Evolutionary conservation across 2,797 vertebrate species (phyloP).

Genomic region (Cetoscarus ocellatus): DNA sequence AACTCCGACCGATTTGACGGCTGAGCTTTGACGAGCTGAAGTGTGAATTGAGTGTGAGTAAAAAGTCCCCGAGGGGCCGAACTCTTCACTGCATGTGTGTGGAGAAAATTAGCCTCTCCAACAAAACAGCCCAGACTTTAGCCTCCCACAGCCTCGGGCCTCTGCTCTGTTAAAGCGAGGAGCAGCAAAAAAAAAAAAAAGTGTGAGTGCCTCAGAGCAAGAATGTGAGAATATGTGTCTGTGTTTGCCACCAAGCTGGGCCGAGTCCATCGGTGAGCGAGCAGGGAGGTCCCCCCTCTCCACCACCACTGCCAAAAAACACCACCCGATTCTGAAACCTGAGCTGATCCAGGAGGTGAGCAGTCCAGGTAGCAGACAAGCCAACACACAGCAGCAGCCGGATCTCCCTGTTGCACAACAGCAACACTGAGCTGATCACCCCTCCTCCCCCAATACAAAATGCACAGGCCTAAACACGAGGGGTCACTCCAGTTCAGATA

Average conservation of each 20-base stretch:
- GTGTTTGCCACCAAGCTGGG: conserved; percentile 1
- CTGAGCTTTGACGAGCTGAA: conserved; percentile 6
- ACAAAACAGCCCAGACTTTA: conserved; percentile 20
- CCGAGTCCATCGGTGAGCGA: conserved; percentile 12
- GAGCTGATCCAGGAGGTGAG: conserved; percentile 38
- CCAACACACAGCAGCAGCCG: conserved; percentile 5
- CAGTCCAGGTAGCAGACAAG: conserved; percentile 8
- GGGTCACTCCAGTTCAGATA: conserved; percentile 11
- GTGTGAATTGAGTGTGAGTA: conserved; percentile 15
- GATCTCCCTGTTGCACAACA: conserved; percentile 32
- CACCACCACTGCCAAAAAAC: not conserved
- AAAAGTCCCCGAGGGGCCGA: conserved; percentile 7
- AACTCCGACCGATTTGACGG: conserved; percentile 17
- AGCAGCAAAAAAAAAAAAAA: not conserved
- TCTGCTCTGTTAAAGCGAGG: conserved; percentile 13
- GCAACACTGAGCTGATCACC: not conserved
- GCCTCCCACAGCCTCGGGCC: conserved; percentile 7
- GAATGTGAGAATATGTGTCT: not conserved
- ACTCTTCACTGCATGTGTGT: conserved; percentile 5
- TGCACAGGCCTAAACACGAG: conserved; percentile 13
- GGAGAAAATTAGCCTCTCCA: conserved; percentile 37
- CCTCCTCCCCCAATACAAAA: not conserved
- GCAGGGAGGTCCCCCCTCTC: conserved; percentile 34
- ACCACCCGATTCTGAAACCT: conserved; percentile 8
- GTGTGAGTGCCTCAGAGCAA: not conserved